Evolutionary conservation across 2,888 invertebrate species (phyloP).

Genomic region (Toxonevra muliebris): DNA sequence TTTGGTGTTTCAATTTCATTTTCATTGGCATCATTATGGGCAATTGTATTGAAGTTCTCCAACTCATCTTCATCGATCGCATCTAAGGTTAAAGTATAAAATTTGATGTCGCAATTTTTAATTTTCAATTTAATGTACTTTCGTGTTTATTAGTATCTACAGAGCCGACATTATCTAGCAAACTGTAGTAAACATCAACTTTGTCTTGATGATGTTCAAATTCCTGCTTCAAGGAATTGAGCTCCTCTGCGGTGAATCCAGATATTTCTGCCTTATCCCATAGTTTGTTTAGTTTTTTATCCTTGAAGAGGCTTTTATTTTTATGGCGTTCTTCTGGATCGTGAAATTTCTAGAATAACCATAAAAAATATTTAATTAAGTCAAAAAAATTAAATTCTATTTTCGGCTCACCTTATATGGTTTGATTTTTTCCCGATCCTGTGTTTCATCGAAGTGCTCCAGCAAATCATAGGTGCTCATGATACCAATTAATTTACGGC

Average conservation of each 20-base stretch:
- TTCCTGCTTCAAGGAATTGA: slow-evolving; percentile 85
- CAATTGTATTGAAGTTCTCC: slow-evolving; percentile 77
- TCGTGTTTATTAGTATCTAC: slow-evolving; percentile 69
- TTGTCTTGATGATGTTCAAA: slow-evolving; percentile 93
- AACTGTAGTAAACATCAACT: slow-evolving; percentile 86
- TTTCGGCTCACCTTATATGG: slow-evolving; percentile 52
- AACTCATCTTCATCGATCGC: slow-evolving; percentile 78
- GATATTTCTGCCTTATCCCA: slow-evolving; percentile 90
- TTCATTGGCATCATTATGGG: slow-evolving; percentile 67
- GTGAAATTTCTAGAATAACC: slow-evolving; percentile 56
- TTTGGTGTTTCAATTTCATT: slow-evolving; percentile 66
- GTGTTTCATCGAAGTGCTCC: slow-evolving; percentile 80
- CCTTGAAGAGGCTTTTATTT: slow-evolving; percentile 84
- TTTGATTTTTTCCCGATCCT: slow-evolving; percentile 67
- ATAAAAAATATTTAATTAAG: not conserved
- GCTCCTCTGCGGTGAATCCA: slow-evolving; percentile 86
- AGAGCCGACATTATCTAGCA: slow-evolving; percentile 76
- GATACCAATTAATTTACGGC: slow-evolving; percentile 82
- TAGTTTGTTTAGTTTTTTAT: slow-evolving; percentile 87
- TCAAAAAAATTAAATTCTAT: not conserved
- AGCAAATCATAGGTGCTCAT: slow-evolving; percentile 83
- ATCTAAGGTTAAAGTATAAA: slow-evolving; percentile 67
- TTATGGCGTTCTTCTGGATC: slow-evolving; percentile 69
- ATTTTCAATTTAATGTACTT: slow-evolving; percentile 68
- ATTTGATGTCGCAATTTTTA: not conserved